These are phyloP conservation scores for Brienomyrus brachyistius DNA, from an alignment of 2,113 vertebrate genomes.

Conservation along the genomic window DNA sequence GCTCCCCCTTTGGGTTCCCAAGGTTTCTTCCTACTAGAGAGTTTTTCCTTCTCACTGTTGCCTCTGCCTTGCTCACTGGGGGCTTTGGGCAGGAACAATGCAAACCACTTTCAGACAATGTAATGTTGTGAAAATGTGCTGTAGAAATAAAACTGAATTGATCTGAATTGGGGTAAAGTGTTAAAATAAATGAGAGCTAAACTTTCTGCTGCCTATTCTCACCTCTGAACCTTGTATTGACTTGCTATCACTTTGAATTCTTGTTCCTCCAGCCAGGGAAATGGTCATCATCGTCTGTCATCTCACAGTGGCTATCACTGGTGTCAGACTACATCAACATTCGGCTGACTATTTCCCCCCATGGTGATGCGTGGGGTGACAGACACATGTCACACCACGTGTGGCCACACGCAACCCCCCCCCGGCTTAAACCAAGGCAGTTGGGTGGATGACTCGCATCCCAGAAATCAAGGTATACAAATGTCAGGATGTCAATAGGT, in stretches of 20 bases:
- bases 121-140: background rate
- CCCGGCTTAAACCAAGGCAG: constrained; percentile 22
- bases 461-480: constrained; percentile 59
- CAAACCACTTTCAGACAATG: background rate
- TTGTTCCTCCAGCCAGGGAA: background rate
- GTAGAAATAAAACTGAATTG: background rate
- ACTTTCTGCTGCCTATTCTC: background rate
- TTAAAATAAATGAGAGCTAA: background rate
- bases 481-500: constrained; percentile 69
- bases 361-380: background rate
- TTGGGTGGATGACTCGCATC: constrained; percentile 10
- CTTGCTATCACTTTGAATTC: background rate
- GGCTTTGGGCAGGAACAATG: background rate
- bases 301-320: background rate
- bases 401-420: background rate
- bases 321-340: background rate
- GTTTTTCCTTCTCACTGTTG: background rate
- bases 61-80: background rate
- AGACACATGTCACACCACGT: background rate
- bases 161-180: background rate
- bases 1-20: background rate
- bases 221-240: background rate
- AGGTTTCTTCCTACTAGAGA: background rate
- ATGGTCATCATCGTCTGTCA: background rate
- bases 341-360: background rate